Base-by-base conservation (phyloP, 2,888 invertebrate species). In the Thecophora atra region DNA sequence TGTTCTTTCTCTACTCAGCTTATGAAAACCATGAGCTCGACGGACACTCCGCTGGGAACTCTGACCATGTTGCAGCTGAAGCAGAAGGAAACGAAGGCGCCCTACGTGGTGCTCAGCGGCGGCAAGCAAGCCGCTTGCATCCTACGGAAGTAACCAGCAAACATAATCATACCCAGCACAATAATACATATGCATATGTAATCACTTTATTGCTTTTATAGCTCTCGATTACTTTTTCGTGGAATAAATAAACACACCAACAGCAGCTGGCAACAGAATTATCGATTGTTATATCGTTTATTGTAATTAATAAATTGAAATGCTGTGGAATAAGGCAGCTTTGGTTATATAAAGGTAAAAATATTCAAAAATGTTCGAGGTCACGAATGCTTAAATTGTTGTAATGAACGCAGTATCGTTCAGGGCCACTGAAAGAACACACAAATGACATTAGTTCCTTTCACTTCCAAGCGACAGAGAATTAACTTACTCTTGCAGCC, bases 11-110 rank as follows among this genome's bases (percentile, higher is more conserved):
- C 69, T 1, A 13, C 47, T 78, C 85, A 94, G 91, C 87, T 98
- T 80, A 96, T 98, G 96, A 96, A 96, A 87, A 94, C 96, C 83
- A 98, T 98, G 97, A 97, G 96, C 79, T 97, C 97, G 3, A 97
- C 97, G 17, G 98, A 99, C 87, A 99, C 99, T 0, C 99, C 99
- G 0, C 89, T 99, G 72, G 95, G 96, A 79, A 99, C 99, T 2
- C 89, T 99, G 71, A 94, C 94, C 82, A 93, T 99, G 90, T 87
- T 99, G 79, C 94, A 96, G 86, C 95, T 97, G 75, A 99, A 98
- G 86, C 99, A 99, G 87, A 94, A 94, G 81, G 94, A 96, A 88
- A 95, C 97, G 17, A 95, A 96, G 82, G 94, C 96, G 37, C 93
- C 98, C 0, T 99, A 92, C 87, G 92, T 99, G 78, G 93, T 98